phyloP scores from a whole-genome alignment of 2,888 invertebrate genomes.

The Mythimna pallens region DNA sequence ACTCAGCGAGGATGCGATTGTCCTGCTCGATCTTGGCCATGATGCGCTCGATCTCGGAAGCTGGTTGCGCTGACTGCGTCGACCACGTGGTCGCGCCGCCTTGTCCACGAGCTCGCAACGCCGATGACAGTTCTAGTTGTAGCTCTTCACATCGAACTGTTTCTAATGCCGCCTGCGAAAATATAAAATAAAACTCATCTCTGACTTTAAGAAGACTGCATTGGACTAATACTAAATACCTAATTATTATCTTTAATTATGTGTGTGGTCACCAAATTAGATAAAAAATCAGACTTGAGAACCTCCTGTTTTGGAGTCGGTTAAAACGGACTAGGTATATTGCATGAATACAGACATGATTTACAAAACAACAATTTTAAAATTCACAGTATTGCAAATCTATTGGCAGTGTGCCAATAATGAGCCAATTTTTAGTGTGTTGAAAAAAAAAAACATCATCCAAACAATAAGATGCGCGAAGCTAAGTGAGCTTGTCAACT shows the following conservation, averaged over 20 bases:
- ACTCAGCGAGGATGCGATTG: slow-evolving; percentile 96
- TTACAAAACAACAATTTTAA: background rate
- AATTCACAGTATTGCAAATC: background rate
- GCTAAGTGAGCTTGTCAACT: background rate
- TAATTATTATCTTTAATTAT: too few species aligned
- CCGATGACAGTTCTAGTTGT: slow-evolving; percentile 95
- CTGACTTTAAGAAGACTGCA: background rate
- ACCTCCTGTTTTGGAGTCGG: too few species aligned
- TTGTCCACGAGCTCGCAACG: slow-evolving; percentile 89
- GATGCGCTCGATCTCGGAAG: slow-evolving; percentile 97
- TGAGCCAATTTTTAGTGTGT: background rate
- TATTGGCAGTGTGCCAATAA: background rate
- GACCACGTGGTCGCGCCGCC: slow-evolving; percentile 83
- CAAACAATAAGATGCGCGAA: background rate
- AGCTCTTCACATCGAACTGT: slow-evolving; percentile 96
- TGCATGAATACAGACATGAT: background rate
- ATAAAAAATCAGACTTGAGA: too few species aligned
- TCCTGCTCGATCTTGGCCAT: slow-evolving; percentile 98
- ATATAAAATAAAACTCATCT: background rate
- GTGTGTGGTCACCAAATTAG: background rate
- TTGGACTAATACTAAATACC: background rate
- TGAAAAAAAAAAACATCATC: background rate
- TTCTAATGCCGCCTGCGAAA: slow-evolving; percentile 91
- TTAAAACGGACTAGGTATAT: too few species aligned
- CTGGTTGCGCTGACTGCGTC: slow-evolving; percentile 85